Base-by-base conservation (phyloP, 2,113 vertebrate species). In the Stigmatopora argus region DNA sequence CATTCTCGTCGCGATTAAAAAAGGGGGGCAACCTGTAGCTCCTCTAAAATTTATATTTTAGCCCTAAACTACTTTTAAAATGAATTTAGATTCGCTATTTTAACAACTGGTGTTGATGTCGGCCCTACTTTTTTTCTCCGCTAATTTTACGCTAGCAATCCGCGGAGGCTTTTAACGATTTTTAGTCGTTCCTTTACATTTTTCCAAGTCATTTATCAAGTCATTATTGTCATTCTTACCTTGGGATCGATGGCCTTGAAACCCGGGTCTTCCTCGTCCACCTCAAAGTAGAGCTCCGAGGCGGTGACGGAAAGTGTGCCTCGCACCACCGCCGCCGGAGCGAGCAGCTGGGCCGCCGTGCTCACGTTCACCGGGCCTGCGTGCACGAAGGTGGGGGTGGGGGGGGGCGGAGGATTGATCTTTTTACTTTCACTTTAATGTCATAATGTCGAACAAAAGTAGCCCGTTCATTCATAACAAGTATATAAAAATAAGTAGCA, bases 241-340 rank as follows among this genome's bases (percentile, higher is more conserved):
- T 97, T 98, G 1, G 95, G 91, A 86, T 99, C 96, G 70, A 95
- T 92, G 90, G 92, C 92, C 91, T 93, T 98, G 91, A 96, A 98
- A 92, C 87, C 85, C 51, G 92, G 86, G 66, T 99, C 96, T 68
- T 99, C 97, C 87, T 99, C 97, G 78, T 99, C 96, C 85, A 98
- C 96, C 87, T 98, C 96, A 77, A 99, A 99, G 91, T 93, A 99
- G 77, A 99, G 91, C 88, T 98, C 97, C 41, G 93, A 94, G 78
- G 92, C 86, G 68, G 94, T 99, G 90, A 99, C 89, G 78, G 96
- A 99, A 84, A 99, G 91, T 48, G 93, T 98, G 64, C 97, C 97
- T 86, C 89, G 95, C 81, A 94, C 88, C 62, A 94, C 92, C 13
- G 82, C 86, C 0, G 94, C 95, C 65, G 95, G 95, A 79, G 95